A percentile compares a stretch with the other conserved stretches of the same genome.
Evolutionary conservation across 2,888 invertebrate species (phyloP).

Genomic region (Lepetodrilus schrolli): DNA sequence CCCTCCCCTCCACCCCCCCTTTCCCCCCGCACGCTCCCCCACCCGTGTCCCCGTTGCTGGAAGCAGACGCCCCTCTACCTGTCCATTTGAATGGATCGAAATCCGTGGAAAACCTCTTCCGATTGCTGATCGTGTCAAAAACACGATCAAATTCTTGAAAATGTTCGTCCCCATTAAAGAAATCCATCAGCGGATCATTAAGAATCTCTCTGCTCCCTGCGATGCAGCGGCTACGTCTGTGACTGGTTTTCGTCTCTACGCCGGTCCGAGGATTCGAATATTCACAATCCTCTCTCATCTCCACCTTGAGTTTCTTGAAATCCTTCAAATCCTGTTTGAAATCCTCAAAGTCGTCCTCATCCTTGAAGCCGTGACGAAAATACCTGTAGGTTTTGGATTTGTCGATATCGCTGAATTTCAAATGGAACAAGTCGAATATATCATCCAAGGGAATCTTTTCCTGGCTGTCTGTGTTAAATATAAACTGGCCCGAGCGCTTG

Average conservation of each 20-base stretch:
- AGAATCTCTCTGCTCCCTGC: slow-evolving; percentile 17
- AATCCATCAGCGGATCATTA: slow-evolving; percentile 60
- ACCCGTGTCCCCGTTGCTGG: not conserved
- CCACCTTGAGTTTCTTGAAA: slow-evolving; percentile 45
- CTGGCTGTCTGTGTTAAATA: slow-evolving; percentile 6
- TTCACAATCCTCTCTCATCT: slow-evolving; percentile 27
- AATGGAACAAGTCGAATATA: slow-evolving; percentile 41
- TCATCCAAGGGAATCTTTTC: slow-evolving; percentile 22
- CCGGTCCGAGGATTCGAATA: not conserved
- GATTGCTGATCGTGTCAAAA: slow-evolving; percentile 65
- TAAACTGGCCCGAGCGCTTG: slow-evolving; percentile 34
- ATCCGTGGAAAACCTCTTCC: slow-evolving; percentile 41
- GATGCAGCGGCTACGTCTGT: not conserved
- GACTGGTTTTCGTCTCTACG: not conserved
- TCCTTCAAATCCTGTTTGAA: slow-evolving; percentile 64
- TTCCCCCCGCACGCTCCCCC: not conserved
- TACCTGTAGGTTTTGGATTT: slow-evolving; percentile 51
- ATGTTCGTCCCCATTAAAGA: slow-evolving; percentile 67
- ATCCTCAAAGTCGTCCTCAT: slow-evolving; percentile 68
- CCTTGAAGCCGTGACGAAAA: slow-evolving; percentile 59
- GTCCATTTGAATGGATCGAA: slow-evolving; percentile 5
- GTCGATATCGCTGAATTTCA: slow-evolving; percentile 49
- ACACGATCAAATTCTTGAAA: slow-evolving; percentile 70
- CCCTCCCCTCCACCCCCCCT: not conserved
- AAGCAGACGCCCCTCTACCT: slow-evolving; percentile 9